Conservation (phyloP, 2,888 invertebrate genomes). For the Ectemnius lituratus region DNA sequence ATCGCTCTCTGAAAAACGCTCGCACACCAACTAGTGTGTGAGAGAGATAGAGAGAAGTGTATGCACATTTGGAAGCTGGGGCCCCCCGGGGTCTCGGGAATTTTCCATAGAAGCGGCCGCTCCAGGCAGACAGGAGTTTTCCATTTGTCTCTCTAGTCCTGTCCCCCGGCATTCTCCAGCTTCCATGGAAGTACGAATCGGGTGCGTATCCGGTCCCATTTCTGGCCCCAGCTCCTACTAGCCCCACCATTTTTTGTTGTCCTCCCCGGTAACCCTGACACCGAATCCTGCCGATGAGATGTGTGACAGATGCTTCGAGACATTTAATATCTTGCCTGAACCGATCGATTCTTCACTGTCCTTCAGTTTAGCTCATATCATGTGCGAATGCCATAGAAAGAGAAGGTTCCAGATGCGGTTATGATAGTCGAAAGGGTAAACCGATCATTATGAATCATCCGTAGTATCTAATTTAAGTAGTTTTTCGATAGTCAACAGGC, state of each 20-base stretch:
- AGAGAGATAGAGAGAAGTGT: too few relatives aligned
- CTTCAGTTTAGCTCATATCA: not conserved
- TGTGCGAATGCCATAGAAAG: too few relatives aligned
- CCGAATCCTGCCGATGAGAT: not conserved
- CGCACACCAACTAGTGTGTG: too few relatives aligned
- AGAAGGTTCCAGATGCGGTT: too few relatives aligned
- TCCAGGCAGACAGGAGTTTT: not conserved
- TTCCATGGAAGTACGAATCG: not conserved
- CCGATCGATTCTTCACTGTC: not conserved
- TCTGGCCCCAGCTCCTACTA: too few relatives aligned
- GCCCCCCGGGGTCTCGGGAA: not conserved
- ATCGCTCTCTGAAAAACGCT: too few relatives aligned
- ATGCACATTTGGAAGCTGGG: not conserved
- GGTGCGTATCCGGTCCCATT: too few relatives aligned
- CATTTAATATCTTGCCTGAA: not conserved
- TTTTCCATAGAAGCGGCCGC: not conserved
- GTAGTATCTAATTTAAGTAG: slow-evolving; percentile 14
- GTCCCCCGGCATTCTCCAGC: not conserved
- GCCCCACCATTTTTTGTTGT: not conserved
- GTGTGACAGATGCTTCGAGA: not conserved
- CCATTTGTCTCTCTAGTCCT: not conserved
- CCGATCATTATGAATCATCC: slow-evolving; percentile 21
- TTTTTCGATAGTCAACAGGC: slow-evolving; percentile 38
- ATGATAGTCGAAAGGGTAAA: not conserved
- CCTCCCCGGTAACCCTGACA: not conserved